Percentiles rank a stretch among this genome's conserved stretches.
Conservation (phyloP, 2,888 invertebrate genomes). For the Eristalis arbustorum region DNA sequence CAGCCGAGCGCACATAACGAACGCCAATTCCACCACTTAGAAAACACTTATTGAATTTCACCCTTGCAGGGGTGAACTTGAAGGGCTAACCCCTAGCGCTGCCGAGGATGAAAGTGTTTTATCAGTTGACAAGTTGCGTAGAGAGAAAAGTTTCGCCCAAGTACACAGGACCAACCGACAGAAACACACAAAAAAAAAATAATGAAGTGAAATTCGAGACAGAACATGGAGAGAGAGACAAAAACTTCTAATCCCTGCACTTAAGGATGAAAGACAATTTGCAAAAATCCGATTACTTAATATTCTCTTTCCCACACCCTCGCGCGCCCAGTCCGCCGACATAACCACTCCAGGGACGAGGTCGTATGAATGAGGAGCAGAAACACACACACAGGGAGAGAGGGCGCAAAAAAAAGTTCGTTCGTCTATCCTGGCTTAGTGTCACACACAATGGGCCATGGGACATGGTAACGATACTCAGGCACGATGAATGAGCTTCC, state of each 20-base stretch:
- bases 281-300: slow-evolving; percentile 60
- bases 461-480: slow-evolving; percentile 60
- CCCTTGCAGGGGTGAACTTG: background rate
- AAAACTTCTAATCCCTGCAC: slow-evolving; percentile 60
- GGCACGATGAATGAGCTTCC: slow-evolving; percentile 48
- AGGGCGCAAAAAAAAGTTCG: slow-evolving; percentile 3
- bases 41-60: slow-evolving; percentile 41
- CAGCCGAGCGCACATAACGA: background rate
- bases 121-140: slow-evolving; percentile 51
- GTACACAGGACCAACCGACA: background rate
- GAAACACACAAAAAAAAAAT: background rate
- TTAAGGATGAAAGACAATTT: slow-evolving; percentile 54
- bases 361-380: background rate
- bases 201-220: background rate
- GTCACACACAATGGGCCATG: slow-evolving; percentile 60
- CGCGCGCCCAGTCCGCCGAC: background rate
- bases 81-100: slow-evolving; percentile 16
- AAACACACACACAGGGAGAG: no score
- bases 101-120: slow-evolving; percentile 42
- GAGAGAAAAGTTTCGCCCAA: background rate
- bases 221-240: background rate
- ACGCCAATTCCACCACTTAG: background rate
- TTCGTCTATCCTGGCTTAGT: slow-evolving; percentile 36
- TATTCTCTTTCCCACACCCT: slow-evolving; percentile 1
- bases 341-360: background rate